Conservation (phyloP, 2,888 invertebrate species). For the Monopis laevigella region DNA sequence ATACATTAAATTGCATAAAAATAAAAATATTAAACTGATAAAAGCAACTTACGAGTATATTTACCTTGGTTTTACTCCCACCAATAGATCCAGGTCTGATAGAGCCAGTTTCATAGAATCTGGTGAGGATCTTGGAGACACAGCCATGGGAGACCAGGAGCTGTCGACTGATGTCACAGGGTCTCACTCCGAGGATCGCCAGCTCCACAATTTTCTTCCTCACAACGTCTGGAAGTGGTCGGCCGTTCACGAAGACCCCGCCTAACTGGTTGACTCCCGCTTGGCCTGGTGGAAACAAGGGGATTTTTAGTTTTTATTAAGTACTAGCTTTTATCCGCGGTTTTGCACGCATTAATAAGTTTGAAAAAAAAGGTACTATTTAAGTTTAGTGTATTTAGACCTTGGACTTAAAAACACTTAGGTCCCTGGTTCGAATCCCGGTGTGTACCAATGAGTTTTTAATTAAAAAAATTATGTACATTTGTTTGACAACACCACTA, state of each 20-base stretch:
- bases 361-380: too few species aligned
- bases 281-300: constrained; percentile 75
- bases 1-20: not conserved
- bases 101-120: constrained; percentile 97
- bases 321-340: not conserved
- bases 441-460: too few species aligned
- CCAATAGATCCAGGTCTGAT: constrained; percentile 95
- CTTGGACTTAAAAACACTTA: too few species aligned
- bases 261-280: constrained; percentile 97
- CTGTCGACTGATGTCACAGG: constrained; percentile 96
- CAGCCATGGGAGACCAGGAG: constrained; percentile 96
- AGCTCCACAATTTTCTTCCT: constrained; percentile 93
- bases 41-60: constrained; percentile 13
- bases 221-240: constrained; percentile 95
- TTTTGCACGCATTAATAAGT: too few species aligned
- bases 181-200: constrained; percentile 92
- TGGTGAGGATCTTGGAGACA: constrained; percentile 95
- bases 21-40: too few species aligned
- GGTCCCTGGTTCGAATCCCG: too few species aligned
- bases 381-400: not conserved
- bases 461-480: too few species aligned
- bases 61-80: constrained; percentile 94
- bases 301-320: not conserved
- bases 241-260: constrained; percentile 96
- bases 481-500: too few species aligned